Conservation (phyloP, 2,797 vertebrate species). For the Todus mexicanus region DNA sequence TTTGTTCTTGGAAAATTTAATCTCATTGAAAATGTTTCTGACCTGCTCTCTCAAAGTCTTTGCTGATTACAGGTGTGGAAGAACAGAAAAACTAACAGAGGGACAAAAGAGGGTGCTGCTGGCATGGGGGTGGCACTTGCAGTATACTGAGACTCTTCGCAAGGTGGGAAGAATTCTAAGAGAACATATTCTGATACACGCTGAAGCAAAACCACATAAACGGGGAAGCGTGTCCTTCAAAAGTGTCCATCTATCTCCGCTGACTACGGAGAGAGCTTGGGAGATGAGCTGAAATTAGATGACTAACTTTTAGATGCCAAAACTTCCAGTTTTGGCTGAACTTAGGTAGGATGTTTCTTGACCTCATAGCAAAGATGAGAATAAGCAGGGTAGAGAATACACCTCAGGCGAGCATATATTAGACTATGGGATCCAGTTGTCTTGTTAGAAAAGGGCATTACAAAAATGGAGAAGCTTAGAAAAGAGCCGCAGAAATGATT, state of each 20-base stretch:
- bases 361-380: background rate
- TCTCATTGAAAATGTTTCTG: background rate
- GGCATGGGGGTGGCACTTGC: background rate
- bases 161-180: background rate
- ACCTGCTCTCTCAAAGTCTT: background rate
- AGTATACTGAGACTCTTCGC: background rate
- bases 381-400: background rate
- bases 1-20: background rate
- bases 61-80: background rate
- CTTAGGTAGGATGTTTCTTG: background rate
- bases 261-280: background rate
- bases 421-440: background rate
- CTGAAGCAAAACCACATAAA: background rate
- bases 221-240: background rate
- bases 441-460: background rate
- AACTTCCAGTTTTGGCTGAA: background rate
- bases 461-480: conserved; percentile 10
- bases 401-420: background rate
- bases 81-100: background rate
- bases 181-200: background rate
- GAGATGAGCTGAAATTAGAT: background rate
- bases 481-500: conserved; percentile 16
- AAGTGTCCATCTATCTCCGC: background rate
- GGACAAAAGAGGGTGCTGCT: background rate
- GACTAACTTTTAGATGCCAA: background rate